These are phyloP conservation scores for Cynoglossus semilaevis DNA, from an alignment of 2,113 vertebrate species.

Conservation along the genomic window DNA sequence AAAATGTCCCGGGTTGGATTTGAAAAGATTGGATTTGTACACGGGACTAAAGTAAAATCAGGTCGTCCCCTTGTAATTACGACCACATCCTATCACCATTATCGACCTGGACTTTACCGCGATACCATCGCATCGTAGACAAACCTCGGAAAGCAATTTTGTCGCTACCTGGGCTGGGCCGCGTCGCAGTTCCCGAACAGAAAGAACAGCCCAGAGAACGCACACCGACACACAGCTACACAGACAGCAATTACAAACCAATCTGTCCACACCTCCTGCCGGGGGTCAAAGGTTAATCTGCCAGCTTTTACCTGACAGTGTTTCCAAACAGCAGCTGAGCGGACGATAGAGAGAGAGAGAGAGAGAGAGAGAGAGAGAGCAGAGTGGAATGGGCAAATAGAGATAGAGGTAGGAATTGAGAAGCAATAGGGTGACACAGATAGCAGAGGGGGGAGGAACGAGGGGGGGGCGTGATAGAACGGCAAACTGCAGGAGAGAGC, in stretches of 20 bases:
- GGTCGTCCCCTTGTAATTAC: too few relatives aligned
- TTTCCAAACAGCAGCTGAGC: conserved; percentile 25
- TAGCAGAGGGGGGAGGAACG: conserved; percentile 48
- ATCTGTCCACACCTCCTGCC: conserved; percentile 48
- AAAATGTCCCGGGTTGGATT: too few relatives aligned
- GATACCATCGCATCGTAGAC: conserved; percentile 39
- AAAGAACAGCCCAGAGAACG: conserved; percentile 24
- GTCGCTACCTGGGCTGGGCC: conserved; percentile 5
- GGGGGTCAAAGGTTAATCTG: conserved; percentile 65
- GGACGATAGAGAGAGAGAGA: too few relatives aligned
- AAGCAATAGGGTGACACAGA: conserved; percentile 51
- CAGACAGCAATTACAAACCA: conserved; percentile 59
- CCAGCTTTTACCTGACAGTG: conserved; percentile 47
- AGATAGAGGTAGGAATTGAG: conserved; percentile 28
- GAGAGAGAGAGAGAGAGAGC: conserved; percentile 14
- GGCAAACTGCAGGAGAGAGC: conserved; percentile 12
- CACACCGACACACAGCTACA: conserved; percentile 15
- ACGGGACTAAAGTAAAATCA: too few relatives aligned
- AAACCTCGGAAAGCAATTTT: conserved; percentile 53
- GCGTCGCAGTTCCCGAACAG: conserved; percentile 39
- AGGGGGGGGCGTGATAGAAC: conserved; percentile 38
- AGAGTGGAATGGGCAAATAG: conserved; percentile 28
- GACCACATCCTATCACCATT: too few relatives aligned
- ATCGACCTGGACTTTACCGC: conserved; percentile 25
- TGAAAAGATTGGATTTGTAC: too few relatives aligned